Base-by-base conservation (phyloP, 1,140 invertebrate species). In the Pristionchus pacificus region DNA sequence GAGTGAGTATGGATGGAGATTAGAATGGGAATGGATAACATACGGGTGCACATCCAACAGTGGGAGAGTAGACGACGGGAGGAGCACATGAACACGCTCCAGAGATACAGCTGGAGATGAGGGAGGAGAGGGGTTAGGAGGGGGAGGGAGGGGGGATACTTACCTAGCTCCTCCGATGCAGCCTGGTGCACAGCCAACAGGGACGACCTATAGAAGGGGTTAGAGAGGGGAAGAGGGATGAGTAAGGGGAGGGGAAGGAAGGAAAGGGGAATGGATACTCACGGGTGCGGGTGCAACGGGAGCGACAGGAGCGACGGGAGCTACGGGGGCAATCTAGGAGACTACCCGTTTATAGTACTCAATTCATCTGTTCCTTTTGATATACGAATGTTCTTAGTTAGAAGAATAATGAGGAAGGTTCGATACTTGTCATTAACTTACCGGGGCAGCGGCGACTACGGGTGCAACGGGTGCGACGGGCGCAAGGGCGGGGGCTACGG, bases 11-110 rank as follows among this genome's bases (percentile, higher is more conserved):
- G 15, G 19, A 69, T 38, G 25, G 59, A 63, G 68, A 69, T 24
- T 49, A 58, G 14, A 14, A 49, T 6, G 24, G 13, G 33, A 58
- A 65, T 49, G 71, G 71, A 27, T 74, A 70, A 30, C 71, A 72
- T 24, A n/a, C 68, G 19, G 71, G 71, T 27, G 59, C 69, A 49
- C 73, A 74, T 61, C 63, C 70, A 64, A 66, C 30, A 6, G 68
- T 27, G 64, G 70, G 70, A 32, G 65, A 64, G 31, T 66, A 49
- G 38, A 76, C 58, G 13, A 65, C 75, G 24, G 76, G 76, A 14
- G 64, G 55, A 27, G 73, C 65, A 60, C 76, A 77, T 14, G 61
- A 29, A 65, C 76, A 77, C 19, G 68, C 68, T 68, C 76, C 76
- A 27, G 30, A 55, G 55, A 77, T 60, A 63, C 76, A 77, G 49